Conservation (phyloP, 2,888 invertebrate genomes). For the Drosophila tripunctata region DNA sequence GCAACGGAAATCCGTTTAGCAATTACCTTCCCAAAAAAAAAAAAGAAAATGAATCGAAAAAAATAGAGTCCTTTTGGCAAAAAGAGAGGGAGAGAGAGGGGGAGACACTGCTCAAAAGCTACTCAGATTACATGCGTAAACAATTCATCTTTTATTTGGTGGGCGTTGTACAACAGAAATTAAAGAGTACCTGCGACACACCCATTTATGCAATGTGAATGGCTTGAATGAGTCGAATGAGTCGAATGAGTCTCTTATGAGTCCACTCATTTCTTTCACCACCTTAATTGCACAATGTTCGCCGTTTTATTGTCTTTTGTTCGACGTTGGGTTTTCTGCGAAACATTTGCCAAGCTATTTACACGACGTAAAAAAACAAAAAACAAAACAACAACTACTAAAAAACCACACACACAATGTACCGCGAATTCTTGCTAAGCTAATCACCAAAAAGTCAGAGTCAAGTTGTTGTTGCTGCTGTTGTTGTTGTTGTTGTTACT, state of each 20-base stretch:
- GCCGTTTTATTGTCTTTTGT: slow-evolving; percentile 71
- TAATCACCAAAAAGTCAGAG: slow-evolving; percentile 72
- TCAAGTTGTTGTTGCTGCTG: slow-evolving; percentile 43
- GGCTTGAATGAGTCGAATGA: slow-evolving; percentile 42
- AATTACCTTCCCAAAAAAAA: slow-evolving; percentile 58
- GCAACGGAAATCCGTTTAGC: slow-evolving; percentile 76
- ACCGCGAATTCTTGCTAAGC: slow-evolving; percentile 78
- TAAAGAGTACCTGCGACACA: slow-evolving; percentile 66
- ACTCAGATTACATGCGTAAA: slow-evolving; percentile 69
- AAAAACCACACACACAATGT: slow-evolving; percentile 42
- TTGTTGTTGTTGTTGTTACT: background rate
- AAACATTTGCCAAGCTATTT: slow-evolving; percentile 67
- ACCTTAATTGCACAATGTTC: slow-evolving; percentile 66
- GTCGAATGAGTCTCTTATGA: slow-evolving; percentile 44
- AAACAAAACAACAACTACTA: slow-evolving; percentile 39
- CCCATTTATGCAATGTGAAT: slow-evolving; percentile 52
- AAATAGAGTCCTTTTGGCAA: slow-evolving; percentile 1
- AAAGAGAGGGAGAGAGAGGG: background rate
- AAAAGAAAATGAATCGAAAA: no score
- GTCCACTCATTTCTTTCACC: slow-evolving; percentile 52
- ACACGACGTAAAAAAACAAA: slow-evolving; percentile 40
- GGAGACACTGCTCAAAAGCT: slow-evolving; percentile 9
- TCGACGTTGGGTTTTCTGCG: slow-evolving; percentile 50
- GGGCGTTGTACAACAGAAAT: slow-evolving; percentile 49
- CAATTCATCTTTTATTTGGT: slow-evolving; percentile 21